Evolutionary conservation across 1,140 invertebrate genomes (phyloP).

Genomic region (Rhopalosiphum padi): DNA sequence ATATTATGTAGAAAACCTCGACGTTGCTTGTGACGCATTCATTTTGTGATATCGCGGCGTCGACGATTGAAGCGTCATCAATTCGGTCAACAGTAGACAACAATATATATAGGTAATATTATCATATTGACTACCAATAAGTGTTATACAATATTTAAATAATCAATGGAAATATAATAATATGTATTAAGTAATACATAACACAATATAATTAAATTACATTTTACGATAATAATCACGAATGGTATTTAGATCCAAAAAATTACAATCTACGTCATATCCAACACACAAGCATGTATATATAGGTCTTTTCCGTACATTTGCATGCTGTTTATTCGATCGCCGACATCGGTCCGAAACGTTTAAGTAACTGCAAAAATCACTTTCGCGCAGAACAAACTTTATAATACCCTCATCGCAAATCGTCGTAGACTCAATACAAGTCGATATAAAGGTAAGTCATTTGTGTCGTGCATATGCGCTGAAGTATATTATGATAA

Average conservation of each 20-base stretch:
- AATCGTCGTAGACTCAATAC: not conserved
- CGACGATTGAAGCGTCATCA: not conserved
- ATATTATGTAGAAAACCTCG: not conserved
- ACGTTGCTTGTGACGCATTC: not conserved
- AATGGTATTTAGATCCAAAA: not conserved
- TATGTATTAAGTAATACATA: not conserved
- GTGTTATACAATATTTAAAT: not conserved
- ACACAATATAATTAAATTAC: not conserved
- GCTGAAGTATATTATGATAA: not conserved
- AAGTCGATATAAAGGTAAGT: not conserved
- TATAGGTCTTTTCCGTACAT: not conserved
- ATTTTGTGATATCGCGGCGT: not conserved
- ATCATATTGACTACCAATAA: not conserved
- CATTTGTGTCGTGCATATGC: not conserved
- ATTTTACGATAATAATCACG: not conserved
- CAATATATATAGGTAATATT: not conserved
- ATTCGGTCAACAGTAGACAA: not conserved
- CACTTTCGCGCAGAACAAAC: not conserved
- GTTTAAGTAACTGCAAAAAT: not conserved
- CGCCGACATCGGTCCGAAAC: not conserved
- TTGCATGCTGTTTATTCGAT: not conserved
- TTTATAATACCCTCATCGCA: not conserved
- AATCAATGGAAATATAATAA: not conserved
- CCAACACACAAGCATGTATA: not conserved
- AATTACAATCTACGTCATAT: not conserved